Percentiles rank a stretch among this genome's conserved stretches.
Evolutionary conservation across 2,888 invertebrate genomes (phyloP).

Genomic region (Osedax fenrisi): DNA sequence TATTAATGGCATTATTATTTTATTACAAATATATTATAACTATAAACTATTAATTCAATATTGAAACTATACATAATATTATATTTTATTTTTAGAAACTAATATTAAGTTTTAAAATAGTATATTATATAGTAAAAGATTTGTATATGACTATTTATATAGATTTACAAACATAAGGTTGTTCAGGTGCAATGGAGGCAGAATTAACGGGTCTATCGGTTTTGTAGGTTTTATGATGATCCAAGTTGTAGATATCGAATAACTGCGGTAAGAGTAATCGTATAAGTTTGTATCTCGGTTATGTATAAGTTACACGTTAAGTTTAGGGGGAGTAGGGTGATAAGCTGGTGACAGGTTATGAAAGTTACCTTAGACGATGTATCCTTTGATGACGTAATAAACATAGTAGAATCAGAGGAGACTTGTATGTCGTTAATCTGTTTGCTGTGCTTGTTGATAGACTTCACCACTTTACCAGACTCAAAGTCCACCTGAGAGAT

Average conservation of each 20-base stretch:
- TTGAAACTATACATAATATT: no score
- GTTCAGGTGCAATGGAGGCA: conserved; percentile 84
- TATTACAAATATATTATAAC: no score
- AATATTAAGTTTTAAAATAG: no score
- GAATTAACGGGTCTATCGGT: conserved; percentile 96
- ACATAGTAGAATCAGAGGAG: conserved; percentile 81
- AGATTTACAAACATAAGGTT: conserved; percentile 66
- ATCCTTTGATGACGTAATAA: conserved; percentile 92
- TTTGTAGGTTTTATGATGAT: conserved; percentile 82
- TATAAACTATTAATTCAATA: no score
- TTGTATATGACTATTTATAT: neutral
- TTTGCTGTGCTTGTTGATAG: conserved; percentile 67
- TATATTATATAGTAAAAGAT: no score
- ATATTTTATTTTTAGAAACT: no score
- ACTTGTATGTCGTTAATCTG: conserved; percentile 92
- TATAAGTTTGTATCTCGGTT: no score
- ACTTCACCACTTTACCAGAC: conserved; percentile 69
- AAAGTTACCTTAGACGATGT: conserved; percentile 78
- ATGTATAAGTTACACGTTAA: no score
- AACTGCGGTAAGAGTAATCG: conserved; percentile 55
- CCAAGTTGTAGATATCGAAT: conserved; percentile 75
- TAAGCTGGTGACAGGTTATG: no score
- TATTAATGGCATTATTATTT: no score
- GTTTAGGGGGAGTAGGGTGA: no score
- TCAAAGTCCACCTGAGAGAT: conserved; percentile 78